Base-by-base conservation (phyloP, 2,888 invertebrate genomes). In the Listrodromus nycthemerus region DNA sequence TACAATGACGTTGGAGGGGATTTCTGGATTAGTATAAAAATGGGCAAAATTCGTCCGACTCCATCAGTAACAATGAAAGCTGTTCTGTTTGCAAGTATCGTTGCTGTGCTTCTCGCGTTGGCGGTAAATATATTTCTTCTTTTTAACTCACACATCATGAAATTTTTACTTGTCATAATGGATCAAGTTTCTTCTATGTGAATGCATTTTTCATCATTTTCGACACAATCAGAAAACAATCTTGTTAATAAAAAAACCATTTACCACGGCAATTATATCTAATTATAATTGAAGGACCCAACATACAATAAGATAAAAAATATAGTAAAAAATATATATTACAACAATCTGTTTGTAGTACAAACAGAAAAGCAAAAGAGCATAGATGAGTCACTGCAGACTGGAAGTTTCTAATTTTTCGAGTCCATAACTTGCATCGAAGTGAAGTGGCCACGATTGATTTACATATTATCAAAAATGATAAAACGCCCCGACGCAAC, bases 41-140 rank as follows among this genome's bases (percentile, higher is more conserved):
- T 65, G 58, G 33, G 30, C 30, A 19, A 8, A 10, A 24, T 30
- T 16, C 41, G n/a, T 16, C 21, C 65, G 30, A 65, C 79, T 63
- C 6, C 30, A 77, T 13, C 30, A 77, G 33, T 41, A 80, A 71
- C 61, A 75, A 83, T 83, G 83, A 83, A 83, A 71, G 37, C 27
- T 19, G 27, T 83, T 50, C 70, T 80, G 41, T 61, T 83, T 8
- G 66, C 71, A 27, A 66, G 27, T 80, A 66, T 83, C 61, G 21
- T 70, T 7, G 74, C 83, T 6, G 66, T 71, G 50, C 37, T 83
- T 24, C 48, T 80, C 21, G 83, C 70, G 30, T 58, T 80, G 65
- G 58, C 80, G 65, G 83, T 83, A 48, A 80, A 52, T 83, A 83
- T 50, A 55, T 63, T 21, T 41, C 21, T n/a, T 19, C 4, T 45